These are phyloP conservation scores for Eledone cirrhosa DNA, from an alignment of 2,888 invertebrate genomes.

Conservation along the genomic window DNA sequence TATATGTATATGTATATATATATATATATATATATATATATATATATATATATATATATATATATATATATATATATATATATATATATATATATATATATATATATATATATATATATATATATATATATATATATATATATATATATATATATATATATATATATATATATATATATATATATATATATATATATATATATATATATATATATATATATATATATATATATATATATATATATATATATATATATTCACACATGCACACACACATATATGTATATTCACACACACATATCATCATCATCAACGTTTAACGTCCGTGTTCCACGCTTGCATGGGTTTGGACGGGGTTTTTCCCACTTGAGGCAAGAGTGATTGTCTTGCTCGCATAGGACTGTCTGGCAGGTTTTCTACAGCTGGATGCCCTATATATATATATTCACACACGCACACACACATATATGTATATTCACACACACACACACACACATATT, in stretches of 20 bases:
- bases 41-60: not conserved
- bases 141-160: not conserved
- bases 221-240: not conserved
- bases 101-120: conserved; percentile 19
- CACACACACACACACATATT: conserved; percentile 31
- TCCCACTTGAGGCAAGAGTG: no score
- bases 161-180: not conserved
- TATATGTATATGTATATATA: no score
- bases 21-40: no score
- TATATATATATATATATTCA: not conserved
- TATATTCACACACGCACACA: not conserved
- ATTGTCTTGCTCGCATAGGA: no score
- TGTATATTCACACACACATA: not conserved
- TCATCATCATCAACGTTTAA: no score
- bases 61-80: not conserved
- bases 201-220: conserved; percentile 20
- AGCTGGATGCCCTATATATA: no score
- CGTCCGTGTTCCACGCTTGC: no score
- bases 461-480: conserved; percentile 31
- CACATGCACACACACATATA: conserved; percentile 30
- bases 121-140: not conserved
- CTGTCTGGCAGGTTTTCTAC: no score
- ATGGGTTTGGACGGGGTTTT: no score
- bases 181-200: not conserved
- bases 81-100: conserved; percentile 24